Evolutionary conservation across 2,888 invertebrate genomes (phyloP).

Genomic region (Scelioninae gen. 1): DNA sequence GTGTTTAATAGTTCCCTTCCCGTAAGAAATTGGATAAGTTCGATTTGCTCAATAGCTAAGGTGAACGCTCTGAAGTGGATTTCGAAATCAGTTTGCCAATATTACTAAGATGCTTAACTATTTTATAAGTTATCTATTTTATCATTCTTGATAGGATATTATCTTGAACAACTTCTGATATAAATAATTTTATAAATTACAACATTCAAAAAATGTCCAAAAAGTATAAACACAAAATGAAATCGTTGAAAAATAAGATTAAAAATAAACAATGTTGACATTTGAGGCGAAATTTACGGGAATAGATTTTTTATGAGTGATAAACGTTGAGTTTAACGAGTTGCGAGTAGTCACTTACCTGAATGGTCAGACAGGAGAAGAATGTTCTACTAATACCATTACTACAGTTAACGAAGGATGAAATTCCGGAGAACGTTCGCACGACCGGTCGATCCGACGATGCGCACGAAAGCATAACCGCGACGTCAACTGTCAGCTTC

Average conservation of each 20-base stretch:
- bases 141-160: neutral
- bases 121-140: neutral
- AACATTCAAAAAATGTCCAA: no score
- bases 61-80: slow-evolving; percentile 59
- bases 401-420: slow-evolving; percentile 63
- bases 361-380: slow-evolving; percentile 66
- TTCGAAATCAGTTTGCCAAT: slow-evolving; percentile 67
- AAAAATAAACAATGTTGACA: slow-evolving; percentile 4
- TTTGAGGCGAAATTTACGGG: neutral
- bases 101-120: slow-evolving; percentile 8
- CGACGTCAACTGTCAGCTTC: slow-evolving; percentile 68
- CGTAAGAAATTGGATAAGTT: slow-evolving; percentile 70
- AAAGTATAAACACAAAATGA: neutral
- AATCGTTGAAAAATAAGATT: neutral
- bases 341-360: slow-evolving; percentile 69
- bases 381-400: slow-evolving; percentile 61
- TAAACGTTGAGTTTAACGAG: slow-evolving; percentile 52
- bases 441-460: slow-evolving; percentile 69
- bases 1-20: slow-evolving; percentile 68
- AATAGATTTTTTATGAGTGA: slow-evolving; percentile 26
- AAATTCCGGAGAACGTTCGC: slow-evolving; percentile 49
- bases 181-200: no score
- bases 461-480: slow-evolving; percentile 68
- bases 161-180: no score
- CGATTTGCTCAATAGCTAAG: slow-evolving; percentile 67